Percentiles rank a stretch among this genome's conserved stretches.
phyloP scores from a whole-genome alignment of 2,888 invertebrate species.

The Cephus rjabovi region DNA sequence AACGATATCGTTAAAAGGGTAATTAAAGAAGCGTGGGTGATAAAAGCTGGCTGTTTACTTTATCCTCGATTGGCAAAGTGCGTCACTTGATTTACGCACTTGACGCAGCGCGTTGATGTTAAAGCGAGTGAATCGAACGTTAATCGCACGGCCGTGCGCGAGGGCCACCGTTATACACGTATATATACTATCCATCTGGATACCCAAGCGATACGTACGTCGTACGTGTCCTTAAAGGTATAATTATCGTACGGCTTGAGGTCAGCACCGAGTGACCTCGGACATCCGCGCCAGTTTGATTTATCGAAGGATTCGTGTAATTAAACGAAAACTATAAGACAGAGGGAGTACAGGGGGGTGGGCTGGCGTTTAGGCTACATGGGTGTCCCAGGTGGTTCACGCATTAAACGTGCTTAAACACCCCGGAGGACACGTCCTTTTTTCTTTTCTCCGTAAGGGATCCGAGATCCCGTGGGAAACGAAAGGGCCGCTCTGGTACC shows the following conservation, averaged over 20 bases:
- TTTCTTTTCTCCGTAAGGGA: neutral
- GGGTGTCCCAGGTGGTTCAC: constrained; percentile 13
- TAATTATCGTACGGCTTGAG: constrained; percentile 2
- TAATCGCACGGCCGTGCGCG: neutral
- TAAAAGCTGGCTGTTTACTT: constrained; percentile 16
- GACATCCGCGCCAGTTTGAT: constrained; percentile 25
- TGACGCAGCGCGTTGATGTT: constrained; percentile 19
- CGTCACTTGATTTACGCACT: constrained; percentile 37
- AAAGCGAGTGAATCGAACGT: constrained; percentile 1
- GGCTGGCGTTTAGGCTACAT: constrained; percentile 9
- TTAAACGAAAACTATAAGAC: constrained; percentile 21
- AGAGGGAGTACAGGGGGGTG: neutral
- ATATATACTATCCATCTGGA: neutral
- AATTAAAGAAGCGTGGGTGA: constrained; percentile 33
- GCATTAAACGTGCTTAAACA: constrained; percentile 7
- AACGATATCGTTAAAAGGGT: constrained; percentile 33
- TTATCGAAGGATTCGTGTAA: constrained; percentile 25
- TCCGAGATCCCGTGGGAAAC: neutral
- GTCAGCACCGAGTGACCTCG: constrained; percentile 5
- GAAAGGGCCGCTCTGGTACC: neutral
- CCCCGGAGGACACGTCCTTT: neutral
- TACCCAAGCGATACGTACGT: neutral
- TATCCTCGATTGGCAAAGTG: constrained; percentile 17
- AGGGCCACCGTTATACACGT: constrained; percentile 10
- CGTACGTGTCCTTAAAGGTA: constrained; percentile 4